phyloP scores from a whole-genome alignment of 2,113 vertebrate species.

The Trichechus manatus region DNA sequence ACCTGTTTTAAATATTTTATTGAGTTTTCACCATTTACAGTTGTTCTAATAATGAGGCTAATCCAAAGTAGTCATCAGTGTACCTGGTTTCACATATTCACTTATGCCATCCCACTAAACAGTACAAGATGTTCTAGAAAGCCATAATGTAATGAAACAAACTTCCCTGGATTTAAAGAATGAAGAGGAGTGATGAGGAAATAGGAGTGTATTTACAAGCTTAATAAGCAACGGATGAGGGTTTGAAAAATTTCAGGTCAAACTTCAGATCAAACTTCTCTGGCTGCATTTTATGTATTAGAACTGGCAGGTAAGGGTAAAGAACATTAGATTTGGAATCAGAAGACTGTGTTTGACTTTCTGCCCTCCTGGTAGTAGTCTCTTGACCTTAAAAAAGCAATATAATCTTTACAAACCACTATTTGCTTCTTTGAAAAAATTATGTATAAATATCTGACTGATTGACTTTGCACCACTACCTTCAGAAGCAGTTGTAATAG shows the following conservation, averaged over 20 bases:
- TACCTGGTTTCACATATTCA: background rate
- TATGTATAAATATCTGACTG: background rate
- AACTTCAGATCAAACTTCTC: background rate
- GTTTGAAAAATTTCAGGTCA: background rate
- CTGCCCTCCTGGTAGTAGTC: background rate
- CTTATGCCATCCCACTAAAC: background rate
- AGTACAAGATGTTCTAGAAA: background rate
- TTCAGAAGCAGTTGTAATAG: background rate
- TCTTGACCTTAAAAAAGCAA: conserved; percentile 30
- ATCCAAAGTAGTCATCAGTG: background rate
- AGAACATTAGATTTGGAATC: background rate
- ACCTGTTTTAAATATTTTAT: conserved; percentile 52
- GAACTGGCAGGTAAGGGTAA: background rate
- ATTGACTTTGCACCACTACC: background rate
- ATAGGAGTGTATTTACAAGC: background rate
- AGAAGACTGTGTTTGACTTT: background rate
- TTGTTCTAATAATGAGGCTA: background rate
- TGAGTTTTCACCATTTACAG: conserved; percentile 47
- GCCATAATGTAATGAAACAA: background rate
- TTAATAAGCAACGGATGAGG: background rate
- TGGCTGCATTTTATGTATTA: background rate
- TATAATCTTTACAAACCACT: background rate
- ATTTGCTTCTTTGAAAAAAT: background rate
- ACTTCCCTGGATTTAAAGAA: conserved; percentile 2
- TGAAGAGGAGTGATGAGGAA: background rate